Evolutionary conservation across 2,888 invertebrate genomes (phyloP), one percentile per base, ranked within the genome.

Genomic region (Phoenoteleia sp.): DNA sequence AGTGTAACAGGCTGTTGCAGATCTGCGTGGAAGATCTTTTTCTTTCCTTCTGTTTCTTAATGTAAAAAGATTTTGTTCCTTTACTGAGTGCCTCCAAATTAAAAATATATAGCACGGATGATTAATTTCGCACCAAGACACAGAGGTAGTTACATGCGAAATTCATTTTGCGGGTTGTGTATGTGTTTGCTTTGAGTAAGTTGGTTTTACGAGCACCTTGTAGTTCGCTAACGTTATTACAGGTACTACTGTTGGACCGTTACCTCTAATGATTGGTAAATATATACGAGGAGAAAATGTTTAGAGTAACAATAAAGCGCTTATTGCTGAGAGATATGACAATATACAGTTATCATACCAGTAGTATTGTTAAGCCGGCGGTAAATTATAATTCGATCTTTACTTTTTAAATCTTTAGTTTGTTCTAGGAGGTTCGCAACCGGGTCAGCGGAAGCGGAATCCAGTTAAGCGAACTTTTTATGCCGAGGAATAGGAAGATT

Each of bases 201-300:
- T 54, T 33, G 39, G 29, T 17, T 81, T 81, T 74, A 74, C 60
- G 74, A 74, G 49, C 49, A 49, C 29, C 49, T 81, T 64, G 72
- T 49, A 60, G 58, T 74, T 36, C 36, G 21, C 49, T 58, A 72
- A 66, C 72, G 49, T 75, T 81, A 81, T 60, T 75, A 17, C 54
- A 69, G 69, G 58, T 42, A 75, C 75, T 67, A 62, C 74, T 81
- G 75, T 69, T 49, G 52, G 56, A 81, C 81, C 81, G 75, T 81
- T 75, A 81, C 36, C 45, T 81, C 81, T 81, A 81, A 81, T 75
- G 81, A 81, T 75, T 69, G 42, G 75, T 75, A 74, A 81, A 81
- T 69, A 45, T 75, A 81, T 69, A 75, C 60, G 52, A 69, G 60
- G 60, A 66, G 67, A 81, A 69, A 75, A 81, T 74, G 67, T 67